phyloP scores from a whole-genome alignment of 2,113 vertebrate species.

The Mixornis gularis region DNA sequence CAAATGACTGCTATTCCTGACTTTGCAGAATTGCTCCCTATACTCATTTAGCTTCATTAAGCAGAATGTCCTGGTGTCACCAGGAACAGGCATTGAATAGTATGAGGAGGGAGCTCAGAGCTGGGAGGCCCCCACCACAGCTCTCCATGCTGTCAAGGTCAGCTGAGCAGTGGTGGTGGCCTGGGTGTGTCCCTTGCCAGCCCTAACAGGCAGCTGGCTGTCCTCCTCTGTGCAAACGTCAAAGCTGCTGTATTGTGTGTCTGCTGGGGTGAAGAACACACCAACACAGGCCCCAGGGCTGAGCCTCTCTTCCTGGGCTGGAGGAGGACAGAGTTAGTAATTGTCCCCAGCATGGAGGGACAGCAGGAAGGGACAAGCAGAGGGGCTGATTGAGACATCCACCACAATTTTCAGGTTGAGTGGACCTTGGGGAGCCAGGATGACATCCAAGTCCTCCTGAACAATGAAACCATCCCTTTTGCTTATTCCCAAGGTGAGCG shows the following conservation, averaged over 20 bases:
- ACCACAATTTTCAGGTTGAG: not conserved
- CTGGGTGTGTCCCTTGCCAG: accelerated
- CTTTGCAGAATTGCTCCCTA: not conserved
- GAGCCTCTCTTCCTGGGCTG: not conserved
- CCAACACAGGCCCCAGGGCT: not conserved
- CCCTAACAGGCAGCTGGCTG: not conserved
- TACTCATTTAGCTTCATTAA: not conserved
- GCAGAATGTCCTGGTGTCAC: not conserved
- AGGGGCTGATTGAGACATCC: not conserved
- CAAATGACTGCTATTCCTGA: accelerated
- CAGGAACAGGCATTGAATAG: not conserved
- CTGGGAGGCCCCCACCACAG: not conserved
- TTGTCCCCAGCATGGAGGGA: not conserved
- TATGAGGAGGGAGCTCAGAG: not conserved
- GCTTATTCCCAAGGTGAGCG: constrained; percentile 35
- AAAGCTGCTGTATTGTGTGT: not conserved
- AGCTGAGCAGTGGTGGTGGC: not conserved
- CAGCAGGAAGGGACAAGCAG: accelerated
- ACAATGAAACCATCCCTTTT: not conserved
- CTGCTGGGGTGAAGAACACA: not conserved
- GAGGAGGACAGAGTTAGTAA: not conserved
- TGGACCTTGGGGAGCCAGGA: constrained; percentile 11
- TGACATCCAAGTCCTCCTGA: constrained; percentile 38
- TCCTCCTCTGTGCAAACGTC: not conserved
- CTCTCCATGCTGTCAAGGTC: not conserved